Conservation (phyloP, 2,113 vertebrate species). For the Rana temporaria region DNA sequence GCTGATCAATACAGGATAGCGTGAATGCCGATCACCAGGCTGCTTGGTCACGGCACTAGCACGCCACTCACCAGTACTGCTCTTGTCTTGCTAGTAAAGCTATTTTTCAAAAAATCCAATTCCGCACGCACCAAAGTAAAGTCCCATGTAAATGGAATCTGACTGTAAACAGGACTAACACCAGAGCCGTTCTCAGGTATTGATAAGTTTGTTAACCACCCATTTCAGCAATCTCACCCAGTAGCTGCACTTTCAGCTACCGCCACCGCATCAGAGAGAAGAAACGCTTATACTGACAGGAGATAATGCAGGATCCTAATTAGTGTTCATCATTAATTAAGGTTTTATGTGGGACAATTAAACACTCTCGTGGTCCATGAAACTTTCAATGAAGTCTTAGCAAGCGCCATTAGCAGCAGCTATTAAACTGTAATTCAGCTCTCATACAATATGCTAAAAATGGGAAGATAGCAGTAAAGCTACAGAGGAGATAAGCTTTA, state of each 20-base stretch:
- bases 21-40: conserved; percentile 5
- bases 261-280: background rate
- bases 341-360: conserved; percentile 71
- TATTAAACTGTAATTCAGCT: conserved; percentile 63
- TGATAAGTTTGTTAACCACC: background rate
- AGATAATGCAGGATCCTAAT: conserved; percentile 66
- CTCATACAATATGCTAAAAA: conserved; percentile 14
- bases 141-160: background rate
- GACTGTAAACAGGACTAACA: background rate
- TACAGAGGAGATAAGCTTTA: background rate
- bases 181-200: background rate
- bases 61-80: background rate
- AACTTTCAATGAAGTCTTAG: conserved; percentile 71
- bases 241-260: background rate
- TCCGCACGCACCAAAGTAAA: conserved; percentile 2
- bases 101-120: conserved; percentile 16
- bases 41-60: background rate
- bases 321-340: conserved; percentile 72
- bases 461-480: background rate
- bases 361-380: conserved; percentile 64
- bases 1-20: background rate
- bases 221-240: background rate
- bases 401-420: conserved; percentile 64
- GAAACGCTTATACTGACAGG: conserved; percentile 65
- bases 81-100: background rate